Base-by-base conservation (phyloP, 2,888 invertebrate species). In the Aspidiotus destructor region DNA sequence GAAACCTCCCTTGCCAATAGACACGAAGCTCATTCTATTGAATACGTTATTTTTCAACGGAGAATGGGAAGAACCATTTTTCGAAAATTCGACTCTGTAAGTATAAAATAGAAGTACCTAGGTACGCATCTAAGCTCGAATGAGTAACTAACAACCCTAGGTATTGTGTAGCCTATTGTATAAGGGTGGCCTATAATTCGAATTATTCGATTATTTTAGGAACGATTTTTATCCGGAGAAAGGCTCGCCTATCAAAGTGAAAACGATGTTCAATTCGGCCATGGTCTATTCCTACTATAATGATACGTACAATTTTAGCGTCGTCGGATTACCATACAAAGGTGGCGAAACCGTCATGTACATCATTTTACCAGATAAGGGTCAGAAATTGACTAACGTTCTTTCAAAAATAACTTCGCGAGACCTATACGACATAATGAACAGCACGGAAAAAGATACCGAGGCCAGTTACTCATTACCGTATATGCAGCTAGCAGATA, bases 21-120 rank as follows among this genome's bases (percentile, higher is more conserved):
- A 76, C 1, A 86, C 87, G 0, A 82, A 79, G 70, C 79, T 85
- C 8, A 83, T 86, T 44, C 78, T 88, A 63, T 78, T 85, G 41
- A 87, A 85, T 73, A 86, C 88, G 0, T 79, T 88, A 17, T 87
- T 87, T 75, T 89, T 88, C 73, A 84, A 81, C 63, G 87, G 86
- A 5, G 83, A 83, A 71, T 89, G 89, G 89, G 80, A 84, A 73
- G 76, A 79, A 13, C 84, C 86, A 5, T 89, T 88, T 74, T 74
- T 80, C 54, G 78, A 79, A 0, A 79, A 79, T 42, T 75, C 77
- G 41, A 87, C 87, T 0, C 77, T 75, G 72, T 80, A 48, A 48
- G 48, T 48, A 16, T 55, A 42, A 60, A 41, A 48, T 1, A n/a
- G n/a, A n/a, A n/a, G n/a, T n/a, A n/a, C n/a, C n/a, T n/a, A n/a